Conservation (phyloP, 2,113 vertebrate species). For the Chunga burmeisteri region DNA sequence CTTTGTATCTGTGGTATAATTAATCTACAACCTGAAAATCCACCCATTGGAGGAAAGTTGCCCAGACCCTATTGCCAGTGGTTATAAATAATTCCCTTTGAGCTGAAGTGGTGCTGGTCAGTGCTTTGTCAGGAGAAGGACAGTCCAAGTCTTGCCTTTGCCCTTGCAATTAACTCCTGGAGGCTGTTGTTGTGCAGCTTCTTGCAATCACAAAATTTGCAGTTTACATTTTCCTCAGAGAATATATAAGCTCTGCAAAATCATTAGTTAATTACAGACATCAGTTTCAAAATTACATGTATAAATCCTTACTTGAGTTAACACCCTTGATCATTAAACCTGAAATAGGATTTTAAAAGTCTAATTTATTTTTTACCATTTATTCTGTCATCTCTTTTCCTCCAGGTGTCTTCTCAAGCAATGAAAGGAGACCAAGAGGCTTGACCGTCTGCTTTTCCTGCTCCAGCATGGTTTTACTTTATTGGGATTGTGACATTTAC, state of each 20-base stretch:
- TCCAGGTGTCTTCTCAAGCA: background rate
- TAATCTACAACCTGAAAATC: background rate
- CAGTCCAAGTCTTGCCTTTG: background rate
- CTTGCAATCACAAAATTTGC: background rate
- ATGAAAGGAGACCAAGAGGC: background rate
- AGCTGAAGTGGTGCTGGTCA: accelerated
- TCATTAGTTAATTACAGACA: slow-evolving; percentile 1
- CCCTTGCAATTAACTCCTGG: background rate
- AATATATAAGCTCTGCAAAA: background rate
- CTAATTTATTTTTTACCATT: background rate
- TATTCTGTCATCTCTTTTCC: background rate
- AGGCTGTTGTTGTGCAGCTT: background rate
- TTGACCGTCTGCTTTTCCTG: background rate
- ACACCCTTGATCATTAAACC: background rate
- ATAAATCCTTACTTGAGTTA: background rate
- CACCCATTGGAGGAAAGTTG: background rate
- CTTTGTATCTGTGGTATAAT: background rate
- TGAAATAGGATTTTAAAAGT: slow-evolving; percentile 1
- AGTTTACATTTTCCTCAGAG: background rate
- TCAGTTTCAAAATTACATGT: background rate
- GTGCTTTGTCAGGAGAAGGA: background rate
- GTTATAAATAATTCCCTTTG: background rate
- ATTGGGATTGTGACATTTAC: background rate
- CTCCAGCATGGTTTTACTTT: background rate
- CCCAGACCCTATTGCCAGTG: too few species aligned